A percentile compares a stretch with the other conserved stretches of the same genome.
phyloP scores from a whole-genome alignment of 1,140 invertebrate genomes.

The Apis dorsata region DNA sequence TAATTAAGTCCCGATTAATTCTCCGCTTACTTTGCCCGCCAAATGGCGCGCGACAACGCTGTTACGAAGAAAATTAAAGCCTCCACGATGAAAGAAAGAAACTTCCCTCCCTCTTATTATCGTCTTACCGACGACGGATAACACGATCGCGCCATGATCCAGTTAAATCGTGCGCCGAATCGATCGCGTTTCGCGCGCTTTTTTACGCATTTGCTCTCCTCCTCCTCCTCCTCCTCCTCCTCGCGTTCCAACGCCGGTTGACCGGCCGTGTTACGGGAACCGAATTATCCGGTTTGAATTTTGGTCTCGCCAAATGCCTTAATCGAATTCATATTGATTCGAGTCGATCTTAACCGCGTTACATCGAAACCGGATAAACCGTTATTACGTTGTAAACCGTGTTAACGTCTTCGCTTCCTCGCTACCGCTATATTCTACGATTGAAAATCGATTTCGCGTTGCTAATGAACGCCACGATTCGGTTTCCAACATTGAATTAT shows the following conservation, averaged over 20 bases:
- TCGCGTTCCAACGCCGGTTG: neutral
- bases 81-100: constrained; percentile 39
- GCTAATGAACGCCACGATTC: constrained; percentile 1
- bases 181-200: no score
- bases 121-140: neutral
- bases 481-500: constrained; percentile 29
- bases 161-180: neutral
- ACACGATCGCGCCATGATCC: neutral
- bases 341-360: constrained; percentile 31
- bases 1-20: constrained; percentile 77
- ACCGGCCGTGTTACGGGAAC: constrained; percentile 9
- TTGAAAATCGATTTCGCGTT: constrained; percentile 1
- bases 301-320: constrained; percentile 1
- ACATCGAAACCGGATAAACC: constrained; percentile 11
- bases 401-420: constrained; percentile 3
- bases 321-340: constrained; percentile 38
- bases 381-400: constrained; percentile 12
- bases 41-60: constrained; percentile 66
- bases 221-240: no score
- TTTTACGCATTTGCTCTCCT: no score
- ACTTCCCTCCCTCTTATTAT: neutral
- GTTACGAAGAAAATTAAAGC: constrained; percentile 62
- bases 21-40: constrained; percentile 70
- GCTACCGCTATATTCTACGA: neutral
- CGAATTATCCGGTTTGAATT: constrained; percentile 24